Percentiles rank a stretch among this genome's conserved stretches.
phyloP scores from a whole-genome alignment of 2,888 invertebrate genomes.

The Monochamus alternatus region DNA sequence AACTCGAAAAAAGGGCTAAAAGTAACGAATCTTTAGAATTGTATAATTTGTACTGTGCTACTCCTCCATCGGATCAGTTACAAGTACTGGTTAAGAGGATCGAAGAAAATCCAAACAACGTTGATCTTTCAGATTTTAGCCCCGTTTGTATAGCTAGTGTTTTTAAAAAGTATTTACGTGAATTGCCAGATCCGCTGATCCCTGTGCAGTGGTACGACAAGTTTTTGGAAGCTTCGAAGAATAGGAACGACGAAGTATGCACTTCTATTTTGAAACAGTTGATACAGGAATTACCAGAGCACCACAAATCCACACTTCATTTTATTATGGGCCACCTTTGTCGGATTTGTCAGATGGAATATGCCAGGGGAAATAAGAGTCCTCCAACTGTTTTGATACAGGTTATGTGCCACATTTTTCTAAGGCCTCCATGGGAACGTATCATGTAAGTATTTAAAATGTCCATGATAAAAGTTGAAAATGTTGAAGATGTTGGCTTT shows the following conservation, averaged over 20 bases:
- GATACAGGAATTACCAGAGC: conserved; percentile 76
- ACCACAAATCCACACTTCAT: conserved; percentile 77
- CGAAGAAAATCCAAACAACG: conserved; percentile 68
- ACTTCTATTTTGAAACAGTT: conserved; percentile 73
- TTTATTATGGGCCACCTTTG: conserved; percentile 82
- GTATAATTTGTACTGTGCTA: conserved; percentile 79
- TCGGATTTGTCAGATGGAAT: conserved; percentile 80
- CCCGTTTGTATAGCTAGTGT: conserved; percentile 75
- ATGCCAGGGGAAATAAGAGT: conserved; percentile 76
- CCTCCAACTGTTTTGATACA: conserved; percentile 80
- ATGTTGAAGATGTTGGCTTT: no score
- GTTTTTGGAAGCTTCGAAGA: conserved; percentile 75
- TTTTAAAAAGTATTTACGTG: conserved; percentile 81
- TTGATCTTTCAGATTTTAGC: conserved; percentile 72
- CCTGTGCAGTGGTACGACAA: conserved; percentile 83
- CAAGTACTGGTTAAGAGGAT: conserved; percentile 74
- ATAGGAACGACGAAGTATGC: conserved; percentile 73
- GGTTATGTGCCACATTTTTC: conserved; percentile 81
- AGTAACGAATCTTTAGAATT: conserved; percentile 74
- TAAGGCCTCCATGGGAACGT: conserved; percentile 84
- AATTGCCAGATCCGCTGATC: conserved; percentile 84
- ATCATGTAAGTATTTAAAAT: conserved; percentile 76
- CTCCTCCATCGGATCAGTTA: conserved; percentile 76
- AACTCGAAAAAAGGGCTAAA: conserved; percentile 76
- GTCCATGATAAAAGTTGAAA: no score